phyloP scores from a whole-genome alignment of 2,888 invertebrate genomes.

The Scaptomyza caliginosa region DNA sequence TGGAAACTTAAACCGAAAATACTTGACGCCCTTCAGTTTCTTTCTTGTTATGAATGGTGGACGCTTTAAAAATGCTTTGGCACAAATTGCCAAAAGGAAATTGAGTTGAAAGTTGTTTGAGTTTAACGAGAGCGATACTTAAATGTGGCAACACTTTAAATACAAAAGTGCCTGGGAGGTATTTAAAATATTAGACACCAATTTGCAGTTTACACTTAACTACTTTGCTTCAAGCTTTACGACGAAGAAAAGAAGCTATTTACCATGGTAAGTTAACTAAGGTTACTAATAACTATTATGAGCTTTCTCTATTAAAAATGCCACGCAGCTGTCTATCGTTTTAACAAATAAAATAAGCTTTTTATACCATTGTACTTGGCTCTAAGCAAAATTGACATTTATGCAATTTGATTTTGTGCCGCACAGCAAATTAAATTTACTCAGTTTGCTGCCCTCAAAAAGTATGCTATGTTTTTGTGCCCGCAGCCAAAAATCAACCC shows the following conservation, averaged over 20 bases:
- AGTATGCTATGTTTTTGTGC: slow-evolving; percentile 60
- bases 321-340: no score
- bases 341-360: background rate
- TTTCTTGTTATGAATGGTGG: slow-evolving; percentile 2
- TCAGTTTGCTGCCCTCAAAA: slow-evolving; percentile 46
- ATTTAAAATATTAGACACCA: slow-evolving; percentile 40
- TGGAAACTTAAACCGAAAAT: slow-evolving; percentile 18
- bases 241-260: background rate
- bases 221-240: background rate
- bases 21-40: slow-evolving; percentile 3
- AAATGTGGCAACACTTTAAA: slow-evolving; percentile 45
- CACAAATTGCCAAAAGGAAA: slow-evolving; percentile 46
- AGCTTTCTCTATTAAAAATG: no score
- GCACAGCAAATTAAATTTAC: slow-evolving; percentile 75
- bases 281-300: no score
- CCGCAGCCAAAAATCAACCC: slow-evolving; percentile 38
- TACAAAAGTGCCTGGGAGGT: slow-evolving; percentile 12
- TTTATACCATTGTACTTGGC: background rate
- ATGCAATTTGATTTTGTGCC: slow-evolving; percentile 74
- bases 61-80: slow-evolving; percentile 43
- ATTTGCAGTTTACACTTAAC: slow-evolving; percentile 11
- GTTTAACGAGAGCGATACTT: slow-evolving; percentile 21
- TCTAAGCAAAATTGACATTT: slow-evolving; percentile 70
- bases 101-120: slow-evolving; percentile 46
- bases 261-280: no score